These are phyloP conservation scores for Dicaeum eximium DNA, from an alignment of 2,113 vertebrate species.

Conservation along the genomic window DNA sequence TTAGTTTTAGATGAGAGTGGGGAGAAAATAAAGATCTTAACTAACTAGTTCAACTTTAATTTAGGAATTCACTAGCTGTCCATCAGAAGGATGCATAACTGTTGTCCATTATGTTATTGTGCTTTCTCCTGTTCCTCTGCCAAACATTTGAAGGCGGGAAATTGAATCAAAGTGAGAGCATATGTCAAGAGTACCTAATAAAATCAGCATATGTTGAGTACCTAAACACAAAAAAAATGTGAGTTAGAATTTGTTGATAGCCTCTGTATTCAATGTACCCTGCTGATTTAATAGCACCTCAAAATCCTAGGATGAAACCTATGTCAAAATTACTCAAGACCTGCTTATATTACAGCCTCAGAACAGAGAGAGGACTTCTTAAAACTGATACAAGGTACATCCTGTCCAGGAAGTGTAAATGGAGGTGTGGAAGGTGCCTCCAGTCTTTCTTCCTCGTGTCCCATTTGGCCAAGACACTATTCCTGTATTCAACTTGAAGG, in stretches of 20 bases:
- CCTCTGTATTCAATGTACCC: neutral
- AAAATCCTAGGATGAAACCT: neutral
- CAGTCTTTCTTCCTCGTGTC: neutral
- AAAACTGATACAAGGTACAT: neutral
- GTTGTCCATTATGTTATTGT: slow-evolving; percentile 73
- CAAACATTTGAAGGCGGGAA: slow-evolving; percentile 71
- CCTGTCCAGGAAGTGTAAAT: neutral
- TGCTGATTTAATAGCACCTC: neutral
- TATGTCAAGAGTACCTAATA: neutral
- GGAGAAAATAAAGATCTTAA: neutral
- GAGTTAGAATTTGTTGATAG: neutral
- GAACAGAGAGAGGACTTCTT: neutral
- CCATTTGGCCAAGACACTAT: neutral
- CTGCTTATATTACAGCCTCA: neutral
- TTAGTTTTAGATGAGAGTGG: neutral
- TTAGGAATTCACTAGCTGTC: slow-evolving; percentile 66
- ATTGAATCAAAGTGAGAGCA: neutral
- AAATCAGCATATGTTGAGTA: neutral
- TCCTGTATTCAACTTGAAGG: neutral
- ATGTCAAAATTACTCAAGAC: neutral
- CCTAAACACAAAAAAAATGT: neutral
- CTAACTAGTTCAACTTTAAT: neutral
- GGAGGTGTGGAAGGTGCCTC: neutral
- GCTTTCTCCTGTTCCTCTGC: slow-evolving; percentile 71
- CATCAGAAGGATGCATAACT: slow-evolving; percentile 73